Evolutionary conservation across 2,113 vertebrate genomes (phyloP).

Genomic region (Ranitomeya imitator): DNA sequence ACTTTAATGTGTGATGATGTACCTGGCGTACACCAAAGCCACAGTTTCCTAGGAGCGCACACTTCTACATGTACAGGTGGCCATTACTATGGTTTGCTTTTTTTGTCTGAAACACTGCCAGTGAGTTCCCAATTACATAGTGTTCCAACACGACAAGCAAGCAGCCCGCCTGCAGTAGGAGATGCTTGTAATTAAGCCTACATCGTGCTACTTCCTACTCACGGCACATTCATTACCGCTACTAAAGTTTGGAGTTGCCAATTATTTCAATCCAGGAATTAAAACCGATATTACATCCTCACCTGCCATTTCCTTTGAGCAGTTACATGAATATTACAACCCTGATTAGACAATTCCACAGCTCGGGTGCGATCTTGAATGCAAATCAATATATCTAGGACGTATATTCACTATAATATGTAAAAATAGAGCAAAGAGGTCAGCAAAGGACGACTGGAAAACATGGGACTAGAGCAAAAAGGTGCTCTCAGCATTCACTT

Average conservation of each 20-base stretch:
- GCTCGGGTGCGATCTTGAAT: not conserved
- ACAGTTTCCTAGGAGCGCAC: not conserved
- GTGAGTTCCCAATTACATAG: conserved; percentile 11
- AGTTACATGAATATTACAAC: not conserved
- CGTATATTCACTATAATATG: not conserved
- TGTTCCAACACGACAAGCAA: not conserved
- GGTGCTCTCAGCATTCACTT: too few relatives aligned
- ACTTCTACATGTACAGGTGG: not conserved
- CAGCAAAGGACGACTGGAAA: not conserved
- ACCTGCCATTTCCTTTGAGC: not conserved
- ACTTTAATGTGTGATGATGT: not conserved
- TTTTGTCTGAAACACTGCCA: not conserved
- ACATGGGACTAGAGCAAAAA: not conserved
- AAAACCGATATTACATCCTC: conserved; percentile 1
- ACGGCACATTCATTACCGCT: not conserved
- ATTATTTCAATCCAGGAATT: conserved; percentile 17
- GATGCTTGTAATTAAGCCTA: conserved; percentile 30
- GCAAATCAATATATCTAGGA: not conserved
- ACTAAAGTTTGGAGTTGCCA: conserved; percentile 1
- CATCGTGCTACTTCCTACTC: conserved; percentile 1
- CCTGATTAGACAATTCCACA: not conserved
- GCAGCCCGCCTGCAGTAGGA: not conserved
- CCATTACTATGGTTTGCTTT: not conserved
- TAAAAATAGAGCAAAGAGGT: not conserved
- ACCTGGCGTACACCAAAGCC: not conserved